Conservation (phyloP, 2,113 vertebrate species). For the Eptesicus fuscus region DNA sequence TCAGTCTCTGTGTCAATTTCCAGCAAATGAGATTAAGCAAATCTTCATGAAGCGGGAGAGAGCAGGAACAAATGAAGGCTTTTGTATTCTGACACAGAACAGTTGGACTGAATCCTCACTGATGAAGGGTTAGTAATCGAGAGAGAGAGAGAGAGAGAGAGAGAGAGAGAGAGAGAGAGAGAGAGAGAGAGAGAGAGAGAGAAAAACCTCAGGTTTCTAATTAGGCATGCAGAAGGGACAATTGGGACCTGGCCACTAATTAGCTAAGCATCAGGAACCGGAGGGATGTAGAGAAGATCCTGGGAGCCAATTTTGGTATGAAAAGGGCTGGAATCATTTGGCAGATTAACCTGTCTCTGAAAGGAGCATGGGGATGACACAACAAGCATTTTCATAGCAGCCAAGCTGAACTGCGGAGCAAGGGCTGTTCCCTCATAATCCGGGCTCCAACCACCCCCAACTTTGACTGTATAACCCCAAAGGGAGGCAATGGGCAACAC, state of each 20-base stretch:
- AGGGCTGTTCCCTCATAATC: accelerated
- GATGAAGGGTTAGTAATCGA: not conserved
- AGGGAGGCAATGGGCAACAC: not conserved
- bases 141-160: not conserved
- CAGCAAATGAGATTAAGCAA: not conserved
- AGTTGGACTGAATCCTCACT: not conserved
- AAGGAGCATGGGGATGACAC: not conserved
- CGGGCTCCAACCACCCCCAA: accelerated
- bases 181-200: not conserved
- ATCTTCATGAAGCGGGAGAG: not conserved
- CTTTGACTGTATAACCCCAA: not conserved
- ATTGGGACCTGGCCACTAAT: not conserved
- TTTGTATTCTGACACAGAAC: not conserved
- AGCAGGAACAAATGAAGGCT: not conserved
- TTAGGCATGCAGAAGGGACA: not conserved
- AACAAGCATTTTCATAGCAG: not conserved
- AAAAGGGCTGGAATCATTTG: not conserved
- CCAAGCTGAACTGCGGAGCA: not conserved
- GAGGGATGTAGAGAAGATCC: not conserved
- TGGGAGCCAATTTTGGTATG: not conserved
- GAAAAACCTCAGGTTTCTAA: not conserved
- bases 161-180: not conserved
- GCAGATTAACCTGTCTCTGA: not conserved
- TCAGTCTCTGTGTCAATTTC: not conserved
- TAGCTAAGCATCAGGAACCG: not conserved